phyloP scores from a whole-genome alignment of 2,888 invertebrate genomes.

The Heliconius ismenius region DNA sequence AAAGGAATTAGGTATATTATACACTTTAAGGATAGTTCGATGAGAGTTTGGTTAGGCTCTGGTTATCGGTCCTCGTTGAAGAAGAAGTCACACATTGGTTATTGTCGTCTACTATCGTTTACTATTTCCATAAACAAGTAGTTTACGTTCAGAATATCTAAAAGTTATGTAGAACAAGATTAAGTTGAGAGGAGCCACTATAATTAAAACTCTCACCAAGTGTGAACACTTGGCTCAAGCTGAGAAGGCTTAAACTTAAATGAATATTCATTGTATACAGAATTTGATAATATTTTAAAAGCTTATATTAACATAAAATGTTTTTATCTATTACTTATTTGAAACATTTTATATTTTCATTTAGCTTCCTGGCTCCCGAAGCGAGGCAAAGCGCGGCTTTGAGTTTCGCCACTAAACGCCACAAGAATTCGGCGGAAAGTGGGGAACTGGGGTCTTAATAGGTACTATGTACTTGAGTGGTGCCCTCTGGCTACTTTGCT shows the following conservation, averaged over 20 bases:
- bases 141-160: not conserved
- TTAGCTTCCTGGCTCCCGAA: not conserved
- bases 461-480: too few relatives aligned
- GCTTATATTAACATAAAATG: too few relatives aligned
- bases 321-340: not conserved
- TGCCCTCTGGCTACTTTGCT: too few relatives aligned
- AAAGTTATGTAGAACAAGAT: conserved; percentile 8
- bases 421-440: not conserved
- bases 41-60: too few relatives aligned
- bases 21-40: too few relatives aligned
- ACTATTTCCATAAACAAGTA: conserved; percentile 1
- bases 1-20: too few relatives aligned
- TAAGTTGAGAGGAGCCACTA: not conserved
- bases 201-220: not conserved
- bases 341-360: not conserved
- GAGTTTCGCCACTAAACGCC: not conserved
- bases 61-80: too few relatives aligned
- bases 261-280: not conserved
- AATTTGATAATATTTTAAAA: too few relatives aligned
- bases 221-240: not conserved
- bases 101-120: too few relatives aligned
- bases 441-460: not conserved
- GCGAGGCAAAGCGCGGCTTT: not conserved
- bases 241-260: not conserved
- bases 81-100: too few relatives aligned